Evolutionary conservation across 2,888 invertebrate species (phyloP).

Genomic region (Callinectes sapidus): DNA sequence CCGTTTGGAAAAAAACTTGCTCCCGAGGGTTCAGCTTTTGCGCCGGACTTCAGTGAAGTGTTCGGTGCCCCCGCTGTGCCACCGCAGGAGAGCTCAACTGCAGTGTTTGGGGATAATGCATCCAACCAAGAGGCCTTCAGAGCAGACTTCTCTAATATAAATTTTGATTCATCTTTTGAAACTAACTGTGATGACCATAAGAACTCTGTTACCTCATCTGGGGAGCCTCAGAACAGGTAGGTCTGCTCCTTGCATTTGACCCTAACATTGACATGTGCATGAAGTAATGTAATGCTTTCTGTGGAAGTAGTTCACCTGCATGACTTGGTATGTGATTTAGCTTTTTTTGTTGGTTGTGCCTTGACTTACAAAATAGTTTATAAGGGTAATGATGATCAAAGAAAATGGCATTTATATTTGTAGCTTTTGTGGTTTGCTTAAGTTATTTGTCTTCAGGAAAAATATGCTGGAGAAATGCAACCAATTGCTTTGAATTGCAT

Average conservation of each 20-base stretch:
- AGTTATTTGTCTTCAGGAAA: background rate
- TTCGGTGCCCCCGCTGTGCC: constrained; percentile 37
- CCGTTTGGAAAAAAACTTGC: constrained; percentile 34
- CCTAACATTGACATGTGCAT: background rate
- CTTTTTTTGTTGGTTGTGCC: background rate
- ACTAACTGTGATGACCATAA: constrained; percentile 60
- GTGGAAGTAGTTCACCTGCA: background rate
- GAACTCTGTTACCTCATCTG: constrained; percentile 42
- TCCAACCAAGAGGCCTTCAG: constrained; percentile 63
- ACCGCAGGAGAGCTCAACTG: constrained; percentile 46
- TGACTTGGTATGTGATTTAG: background rate
- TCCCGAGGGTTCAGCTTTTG: constrained; percentile 43
- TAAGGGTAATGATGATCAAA: background rate
- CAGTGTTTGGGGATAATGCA: constrained; percentile 58
- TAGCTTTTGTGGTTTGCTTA: background rate
- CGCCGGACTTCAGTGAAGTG: constrained; percentile 47
- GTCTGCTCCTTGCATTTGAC: background rate
- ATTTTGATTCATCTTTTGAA: constrained; percentile 64
- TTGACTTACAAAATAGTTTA: background rate
- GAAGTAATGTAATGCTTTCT: background rate
- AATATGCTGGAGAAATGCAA: background rate
- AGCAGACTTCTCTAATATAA: constrained; percentile 63
- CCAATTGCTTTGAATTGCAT: background rate
- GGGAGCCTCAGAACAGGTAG: constrained; percentile 58
- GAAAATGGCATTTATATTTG: background rate